Percentiles rank a stretch among this genome's conserved stretches.
phyloP scores from a whole-genome alignment of 2,888 invertebrate species.

The Leptothorax acervorum region DNA sequence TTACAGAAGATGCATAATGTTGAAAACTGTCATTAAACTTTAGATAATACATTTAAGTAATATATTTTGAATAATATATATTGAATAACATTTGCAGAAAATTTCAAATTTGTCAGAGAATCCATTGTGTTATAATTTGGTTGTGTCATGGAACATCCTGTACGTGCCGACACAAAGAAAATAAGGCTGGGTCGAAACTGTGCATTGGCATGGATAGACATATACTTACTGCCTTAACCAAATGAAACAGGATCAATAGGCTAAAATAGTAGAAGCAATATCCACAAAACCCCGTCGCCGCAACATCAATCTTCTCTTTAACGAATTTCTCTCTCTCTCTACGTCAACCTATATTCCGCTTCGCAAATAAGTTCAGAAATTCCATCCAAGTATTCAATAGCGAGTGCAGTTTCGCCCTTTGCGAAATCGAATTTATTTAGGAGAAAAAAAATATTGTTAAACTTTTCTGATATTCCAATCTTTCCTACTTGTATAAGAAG shows the following conservation, averaged over 20 bases:
- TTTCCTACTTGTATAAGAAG: background rate
- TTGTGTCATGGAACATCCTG: background rate
- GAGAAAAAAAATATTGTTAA: background rate
- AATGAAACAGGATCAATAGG: constrained; percentile 33
- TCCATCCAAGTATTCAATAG: background rate
- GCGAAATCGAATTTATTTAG: background rate
- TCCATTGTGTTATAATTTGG: background rate
- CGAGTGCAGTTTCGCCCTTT: background rate
- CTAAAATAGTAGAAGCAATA: constrained; percentile 42
- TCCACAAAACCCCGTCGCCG: constrained; percentile 16
- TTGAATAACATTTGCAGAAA: background rate
- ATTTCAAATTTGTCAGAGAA: background rate
- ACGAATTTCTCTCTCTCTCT: constrained; percentile 31
- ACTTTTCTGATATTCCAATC: background rate
- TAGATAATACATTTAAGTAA: background rate
- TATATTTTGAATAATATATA: background rate
- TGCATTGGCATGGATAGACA: background rate
- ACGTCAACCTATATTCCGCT: constrained; percentile 8
- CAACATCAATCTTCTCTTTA: constrained; percentile 42
- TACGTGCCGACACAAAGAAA: background rate
- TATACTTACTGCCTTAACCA: background rate
- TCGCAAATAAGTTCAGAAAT: constrained; percentile 30
- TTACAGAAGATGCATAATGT: background rate
- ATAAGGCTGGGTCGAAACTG: background rate
- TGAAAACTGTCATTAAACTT: background rate